These are phyloP conservation scores for Dynastes maya DNA, from an alignment of 2,888 invertebrate genomes.

Conservation along the genomic window DNA sequence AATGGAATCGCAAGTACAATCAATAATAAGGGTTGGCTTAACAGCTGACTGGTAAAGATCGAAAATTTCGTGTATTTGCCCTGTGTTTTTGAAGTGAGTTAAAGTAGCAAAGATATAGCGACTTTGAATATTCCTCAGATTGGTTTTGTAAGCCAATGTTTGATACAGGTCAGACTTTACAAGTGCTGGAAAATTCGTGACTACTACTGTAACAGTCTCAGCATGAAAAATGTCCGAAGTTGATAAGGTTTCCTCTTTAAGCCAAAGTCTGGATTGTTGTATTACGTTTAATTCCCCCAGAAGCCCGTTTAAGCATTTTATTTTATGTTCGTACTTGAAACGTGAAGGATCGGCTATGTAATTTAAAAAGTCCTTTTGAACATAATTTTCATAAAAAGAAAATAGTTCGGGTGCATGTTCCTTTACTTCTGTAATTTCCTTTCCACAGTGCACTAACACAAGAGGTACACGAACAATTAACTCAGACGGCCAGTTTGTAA, in stretches of 20 bases:
- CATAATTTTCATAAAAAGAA: neutral
- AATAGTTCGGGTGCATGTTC: neutral
- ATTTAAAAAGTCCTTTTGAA: neutral
- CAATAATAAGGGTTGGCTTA: constrained; percentile 10
- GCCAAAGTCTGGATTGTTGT: neutral
- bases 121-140: neutral
- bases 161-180: constrained; percentile 7
- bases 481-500: neutral
- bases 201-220: neutral
- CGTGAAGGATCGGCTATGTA: neutral
- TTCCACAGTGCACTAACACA: too few species aligned
- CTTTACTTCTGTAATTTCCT: neutral
- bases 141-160: neutral
- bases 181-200: neutral
- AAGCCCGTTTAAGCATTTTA: constrained; percentile 4
- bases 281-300: neutral
- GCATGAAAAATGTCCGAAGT: neutral
- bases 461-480: neutral
- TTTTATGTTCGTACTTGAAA: neutral
- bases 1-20: neutral
- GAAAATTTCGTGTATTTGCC: neutral
- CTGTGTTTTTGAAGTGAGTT: neutral
- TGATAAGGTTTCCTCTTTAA: neutral
- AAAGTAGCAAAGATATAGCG: neutral
- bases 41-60: neutral